Percentiles rank a stretch among this genome's conserved stretches.
Conservation (phyloP, 2,888 invertebrate species). For the Ceraclea dissimilis region DNA sequence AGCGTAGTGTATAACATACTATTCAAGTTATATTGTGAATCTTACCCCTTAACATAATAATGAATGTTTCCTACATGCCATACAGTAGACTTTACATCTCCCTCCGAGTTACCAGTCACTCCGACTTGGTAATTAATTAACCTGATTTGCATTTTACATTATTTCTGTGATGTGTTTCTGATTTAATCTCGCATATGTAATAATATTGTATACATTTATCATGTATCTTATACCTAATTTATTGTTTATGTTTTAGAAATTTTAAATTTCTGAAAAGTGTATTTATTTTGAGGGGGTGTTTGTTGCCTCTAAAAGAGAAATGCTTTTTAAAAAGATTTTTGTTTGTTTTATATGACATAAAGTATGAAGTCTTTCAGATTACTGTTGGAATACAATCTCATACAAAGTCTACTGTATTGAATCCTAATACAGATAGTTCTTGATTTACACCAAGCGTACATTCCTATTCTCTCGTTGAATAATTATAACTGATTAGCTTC, state of each 20-base stretch:
- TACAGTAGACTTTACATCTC: not conserved
- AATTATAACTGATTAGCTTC: not conserved
- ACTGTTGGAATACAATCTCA: not conserved
- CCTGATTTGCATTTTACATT: not conserved
- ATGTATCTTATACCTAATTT: too few relatives aligned
- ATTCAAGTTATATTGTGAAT: not conserved
- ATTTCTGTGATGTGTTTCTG: not conserved
- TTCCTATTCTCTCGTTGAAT: not conserved
- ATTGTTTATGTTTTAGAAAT: not conserved
- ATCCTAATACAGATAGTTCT: not conserved
- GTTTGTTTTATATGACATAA: not conserved
- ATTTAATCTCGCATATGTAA: not conserved
- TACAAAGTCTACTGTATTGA: constrained; percentile 2
- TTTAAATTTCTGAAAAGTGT: not conserved
- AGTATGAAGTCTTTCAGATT: not conserved
- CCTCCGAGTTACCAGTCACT: not conserved
- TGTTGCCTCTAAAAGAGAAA: not conserved
- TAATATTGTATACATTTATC: not conserved
- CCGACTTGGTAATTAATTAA: not conserved
- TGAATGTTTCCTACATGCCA: not conserved
- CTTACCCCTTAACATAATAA: not conserved
- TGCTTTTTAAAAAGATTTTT: not conserved
- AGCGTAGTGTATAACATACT: not conserved
- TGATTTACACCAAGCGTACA: constrained; percentile 5
- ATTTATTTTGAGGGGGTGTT: not conserved